phyloP scores from a whole-genome alignment of 2,113 vertebrate species.

The Megaceryle torquata region DNA sequence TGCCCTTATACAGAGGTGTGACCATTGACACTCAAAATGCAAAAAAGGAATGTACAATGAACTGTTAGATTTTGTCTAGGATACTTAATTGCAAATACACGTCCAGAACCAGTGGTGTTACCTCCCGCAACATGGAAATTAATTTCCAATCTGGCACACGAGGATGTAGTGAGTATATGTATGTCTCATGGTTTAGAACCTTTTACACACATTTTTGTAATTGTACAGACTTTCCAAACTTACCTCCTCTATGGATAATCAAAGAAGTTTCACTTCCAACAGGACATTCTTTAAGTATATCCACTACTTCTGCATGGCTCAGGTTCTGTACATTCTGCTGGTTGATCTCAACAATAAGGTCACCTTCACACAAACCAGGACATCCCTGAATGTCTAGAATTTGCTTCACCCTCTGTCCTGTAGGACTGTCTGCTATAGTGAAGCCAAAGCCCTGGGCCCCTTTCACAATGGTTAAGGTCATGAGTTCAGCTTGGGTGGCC shows the following conservation, averaged over 20 bases:
- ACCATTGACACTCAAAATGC: conserved; percentile 31
- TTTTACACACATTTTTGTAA: conserved; percentile 65
- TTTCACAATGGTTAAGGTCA: conserved; percentile 98
- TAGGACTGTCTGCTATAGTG: conserved; percentile 94
- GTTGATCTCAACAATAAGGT: conserved; percentile 98
- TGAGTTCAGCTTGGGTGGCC: conserved; percentile 91
- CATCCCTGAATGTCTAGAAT: conserved; percentile 96
- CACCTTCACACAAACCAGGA: conserved; percentile 94
- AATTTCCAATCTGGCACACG: conserved; percentile 34
- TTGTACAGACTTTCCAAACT: conserved; percentile 69
- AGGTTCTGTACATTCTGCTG: conserved; percentile 91
- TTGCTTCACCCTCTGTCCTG: conserved; percentile 96
- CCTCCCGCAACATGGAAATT: conserved; percentile 11
- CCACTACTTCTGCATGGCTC: conserved; percentile 96
- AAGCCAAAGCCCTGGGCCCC: conserved; percentile 96
- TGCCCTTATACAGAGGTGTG: neutral
- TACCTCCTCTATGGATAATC: conserved; percentile 94
- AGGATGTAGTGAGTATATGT: conserved; percentile 37
- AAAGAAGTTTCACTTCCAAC: conserved; percentile 90
- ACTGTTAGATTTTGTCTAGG: neutral
- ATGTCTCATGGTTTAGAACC: conserved; percentile 54
- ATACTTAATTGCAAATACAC: conserved; percentile 29
- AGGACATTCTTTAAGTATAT: conserved; percentile 95
- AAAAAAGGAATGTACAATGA: conserved; percentile 8
- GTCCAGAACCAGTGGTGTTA: conserved; percentile 11